Base-by-base conservation (phyloP, 1,140 invertebrate species). In the Drosophila albomicans region DNA sequence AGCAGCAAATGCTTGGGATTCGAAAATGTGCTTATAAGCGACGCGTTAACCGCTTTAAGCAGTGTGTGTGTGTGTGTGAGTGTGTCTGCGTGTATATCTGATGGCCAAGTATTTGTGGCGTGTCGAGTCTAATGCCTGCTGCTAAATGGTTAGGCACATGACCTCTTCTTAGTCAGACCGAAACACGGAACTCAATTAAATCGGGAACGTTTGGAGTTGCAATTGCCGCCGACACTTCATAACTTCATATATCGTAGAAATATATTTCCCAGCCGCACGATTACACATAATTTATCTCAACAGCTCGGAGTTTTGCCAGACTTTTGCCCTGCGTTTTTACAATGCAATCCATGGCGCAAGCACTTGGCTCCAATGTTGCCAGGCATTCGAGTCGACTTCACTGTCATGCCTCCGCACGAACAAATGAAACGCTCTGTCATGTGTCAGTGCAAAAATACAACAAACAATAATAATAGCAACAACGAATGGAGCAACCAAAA, bases 361-460 rank as follows among this genome's bases (percentile, higher is more conserved):
- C 58, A 58, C 32, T 65, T 52, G 63, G 65, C 46, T 25, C 20
- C 41, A 43, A 63, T 77, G 74, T 43, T 35, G 32, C 52, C 62
- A 51, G 70, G 81, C 65, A 62, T 74, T 61, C 49, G 58, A 62
- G 79, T 63, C 67, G 28, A 87, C 77, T 80, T 87, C 81, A 70
- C 67, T 54, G 77, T 88, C 85, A 79, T 88, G 77, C 32, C 32
- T 71, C 56, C 63, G 48, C 54, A 74, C 80, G 8, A 84, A 88
- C 84, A 88, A 88, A 89, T 88, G 85, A 89, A 88, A 84, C 78
- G 84, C 84, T 88, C 85, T 88, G 84, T 89, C 84, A 88, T 88
- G 85, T 88, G 84, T 88, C 85, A 88, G 85, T 82, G 80, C 69
- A 52, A 56, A 58, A 71, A 59, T 75, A 87, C 69, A 52, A 45